Conservation (phyloP, 2,797 vertebrate species). For the Craterocephalus amniculus region DNA sequence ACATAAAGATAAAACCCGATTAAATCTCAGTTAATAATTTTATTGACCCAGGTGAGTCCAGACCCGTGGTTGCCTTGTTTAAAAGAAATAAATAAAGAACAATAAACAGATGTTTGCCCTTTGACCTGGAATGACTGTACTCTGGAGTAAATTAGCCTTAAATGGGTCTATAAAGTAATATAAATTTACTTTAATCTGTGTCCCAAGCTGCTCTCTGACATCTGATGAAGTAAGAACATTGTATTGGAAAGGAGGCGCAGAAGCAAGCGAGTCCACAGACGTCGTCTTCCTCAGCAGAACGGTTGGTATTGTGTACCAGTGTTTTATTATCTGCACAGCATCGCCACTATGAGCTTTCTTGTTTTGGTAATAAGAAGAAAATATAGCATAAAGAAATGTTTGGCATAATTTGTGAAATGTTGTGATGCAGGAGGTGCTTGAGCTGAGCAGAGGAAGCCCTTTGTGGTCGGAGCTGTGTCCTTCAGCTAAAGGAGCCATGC, state of each 20-base stretch:
- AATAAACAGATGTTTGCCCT: background rate
- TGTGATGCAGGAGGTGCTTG: conserved; percentile 78
- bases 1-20: no score
- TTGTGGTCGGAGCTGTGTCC: conserved; percentile 91
- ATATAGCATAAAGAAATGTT: background rate
- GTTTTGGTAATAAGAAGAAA: background rate
- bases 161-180: accelerated
- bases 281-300: conserved; percentile 84
- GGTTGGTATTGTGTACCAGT: conserved; percentile 61
- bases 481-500: conserved; percentile 90
- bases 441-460: conserved; percentile 73
- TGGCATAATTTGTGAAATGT: background rate
- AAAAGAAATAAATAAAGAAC: background rate
- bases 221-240: conserved; percentile 84
- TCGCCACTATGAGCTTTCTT: background rate
- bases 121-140: background rate
- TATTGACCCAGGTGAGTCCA: background rate
- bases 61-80: background rate
- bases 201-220: conserved; percentile 85
- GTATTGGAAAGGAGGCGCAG: conserved; percentile 88
- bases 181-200: background rate
- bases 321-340: background rate
- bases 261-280: conserved; percentile 90
- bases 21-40: background rate
- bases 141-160: background rate